Evolutionary conservation across 2,797 vertebrate genomes (phyloP), one percentile per base, ranked within the genome.

Genomic region (Agapornis canus): DNA sequence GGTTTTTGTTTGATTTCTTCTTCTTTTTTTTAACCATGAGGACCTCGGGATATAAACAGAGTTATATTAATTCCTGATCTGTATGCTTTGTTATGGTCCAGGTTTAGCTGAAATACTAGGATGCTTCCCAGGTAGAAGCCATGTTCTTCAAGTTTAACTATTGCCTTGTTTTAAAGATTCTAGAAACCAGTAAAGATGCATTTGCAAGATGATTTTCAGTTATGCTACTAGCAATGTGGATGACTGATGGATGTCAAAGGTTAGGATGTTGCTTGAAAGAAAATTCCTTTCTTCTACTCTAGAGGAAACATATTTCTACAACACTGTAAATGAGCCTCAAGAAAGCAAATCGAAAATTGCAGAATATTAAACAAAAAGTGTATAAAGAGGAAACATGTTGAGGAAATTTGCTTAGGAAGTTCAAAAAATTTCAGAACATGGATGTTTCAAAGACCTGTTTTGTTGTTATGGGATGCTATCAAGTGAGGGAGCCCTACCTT

Each of bases 171-270:
- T 75, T 49, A 85, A 71, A 60, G 65, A 68, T 18, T 37, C 6
- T 11, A 66, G 39, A 75, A 89, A 61, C 13, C 26, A 13, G 6
- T 40, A 57, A 51, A 85, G 21, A 31, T 61, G 81, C 45, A 5
- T 59, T 35, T 65, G 48, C 39, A n/a, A 71, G 52, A 59, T 13
- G 57, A n/a, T 54, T 79, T 35, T 56, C 27, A 51, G 37, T 82
- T 59, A 43, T 0, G 0, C 22, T 77, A 7, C 10, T 31, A 43
- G n/a, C 27, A 90, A 4, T 3, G 4, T 0, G 1, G 17, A 21
- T 72, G 32, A 56, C 22, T 68, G 71, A 79, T 71, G 22, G n/a
- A 25, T 75, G 31, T 64, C 25, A 49, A 47, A 78, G 14, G 22
- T 85, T 54, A 59, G 37, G 40, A 79, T 27, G 18, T 76, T 66